Evolutionary conservation across 2,888 invertebrate species (phyloP), one percentile per base, ranked within the genome.

Genomic region (Lasioglossum marginatum): DNA sequence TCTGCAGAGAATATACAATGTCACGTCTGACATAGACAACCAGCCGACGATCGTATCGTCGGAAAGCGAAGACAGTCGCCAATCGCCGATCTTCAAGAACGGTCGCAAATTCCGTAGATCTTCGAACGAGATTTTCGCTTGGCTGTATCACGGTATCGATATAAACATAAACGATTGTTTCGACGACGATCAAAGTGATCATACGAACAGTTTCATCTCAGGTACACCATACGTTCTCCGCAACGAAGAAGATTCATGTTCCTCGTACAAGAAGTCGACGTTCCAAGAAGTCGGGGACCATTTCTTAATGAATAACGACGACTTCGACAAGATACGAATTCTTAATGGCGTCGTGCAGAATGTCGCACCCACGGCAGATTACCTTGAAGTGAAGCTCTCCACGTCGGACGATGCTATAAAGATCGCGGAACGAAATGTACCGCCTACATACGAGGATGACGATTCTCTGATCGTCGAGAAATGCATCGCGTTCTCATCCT

Each of bases 1-100:
- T 82, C 37, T 52, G 14, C 82, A 85, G 82, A 75, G 27, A 23
- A 14, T 45, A n/a, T 48, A 68, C 27, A 34, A 57, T 76, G 63
- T 14, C 4, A 37, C 45, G 4, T 1, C 6, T n/a, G 76, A 81
- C 16, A 0, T 27, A 63, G 43, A 74, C 8, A 23, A 63, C n/a
- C 5, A 23, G 10, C 6, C 45, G 19, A 37, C 71, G 43, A 34
- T 43, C 19, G 1, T 82, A 63, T 81, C 81, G 23, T 80, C 85
- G 16, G 82, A 76, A 48, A 70, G 27, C 34, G 76, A 81, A 43
- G 27, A 79, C 10, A 48, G 66, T 31, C 4, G 10, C 16, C 23
- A 23, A 34, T 31, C n/a, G 23, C 8, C n/a, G 14, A 37, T 2
- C 37, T 14, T 8, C 16, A 5, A 37, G 43, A 43, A 14, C 23